Conservation (phyloP, 2,888 invertebrate species). For the Drosophila yooni region DNA sequence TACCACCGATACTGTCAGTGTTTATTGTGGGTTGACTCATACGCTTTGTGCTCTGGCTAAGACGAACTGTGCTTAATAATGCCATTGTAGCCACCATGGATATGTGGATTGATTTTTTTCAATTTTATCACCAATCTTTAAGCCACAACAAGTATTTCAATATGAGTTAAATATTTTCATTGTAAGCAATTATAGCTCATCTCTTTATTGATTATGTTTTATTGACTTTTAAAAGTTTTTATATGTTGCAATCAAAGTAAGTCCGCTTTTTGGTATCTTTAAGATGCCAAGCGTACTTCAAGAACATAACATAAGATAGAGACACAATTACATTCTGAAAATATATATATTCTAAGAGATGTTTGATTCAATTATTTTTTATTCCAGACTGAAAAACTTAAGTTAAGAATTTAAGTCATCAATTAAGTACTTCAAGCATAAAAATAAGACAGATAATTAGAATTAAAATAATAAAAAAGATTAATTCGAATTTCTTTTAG, state of each 20-base stretch:
- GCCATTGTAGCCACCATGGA: background rate
- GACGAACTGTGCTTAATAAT: slow-evolving; percentile 9
- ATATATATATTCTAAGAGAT: background rate
- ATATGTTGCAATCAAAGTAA: background rate
- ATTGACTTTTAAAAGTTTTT: background rate
- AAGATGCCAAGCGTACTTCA: background rate
- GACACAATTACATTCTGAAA: background rate
- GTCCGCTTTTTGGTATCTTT: background rate
- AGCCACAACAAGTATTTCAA: background rate
- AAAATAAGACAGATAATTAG: background rate
- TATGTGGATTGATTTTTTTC: background rate
- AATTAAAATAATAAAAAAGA: background rate
- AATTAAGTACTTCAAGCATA: background rate
- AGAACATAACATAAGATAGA: background rate
- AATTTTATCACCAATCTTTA: background rate
- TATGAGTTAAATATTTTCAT: background rate
- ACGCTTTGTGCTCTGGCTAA: slow-evolving; percentile 38
- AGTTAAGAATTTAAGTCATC: too few species aligned
- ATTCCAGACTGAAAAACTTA: background rate
- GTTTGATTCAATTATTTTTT: background rate
- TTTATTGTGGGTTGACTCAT: slow-evolving; percentile 50
- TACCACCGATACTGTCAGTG: slow-evolving; percentile 27
- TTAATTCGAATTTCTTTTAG: background rate
- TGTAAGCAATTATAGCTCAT: background rate
- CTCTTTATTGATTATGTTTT: background rate